These are phyloP conservation scores for Pomacea maculata DNA, from an alignment of 1,140 invertebrate species.

Conservation along the genomic window DNA sequence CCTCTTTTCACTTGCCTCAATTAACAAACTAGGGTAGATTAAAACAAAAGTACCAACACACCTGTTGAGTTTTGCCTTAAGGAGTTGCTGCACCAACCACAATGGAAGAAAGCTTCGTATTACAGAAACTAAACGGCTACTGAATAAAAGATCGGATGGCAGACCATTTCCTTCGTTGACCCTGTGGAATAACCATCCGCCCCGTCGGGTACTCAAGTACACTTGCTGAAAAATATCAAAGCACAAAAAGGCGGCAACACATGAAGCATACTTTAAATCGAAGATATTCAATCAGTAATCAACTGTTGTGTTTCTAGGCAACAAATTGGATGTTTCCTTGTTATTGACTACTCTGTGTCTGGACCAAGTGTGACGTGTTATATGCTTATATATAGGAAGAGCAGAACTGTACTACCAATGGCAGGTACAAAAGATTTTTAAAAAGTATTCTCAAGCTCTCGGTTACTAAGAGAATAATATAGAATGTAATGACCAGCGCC, in stretches of 20 bases:
- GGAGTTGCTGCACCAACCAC: not conserved
- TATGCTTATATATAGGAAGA: no score
- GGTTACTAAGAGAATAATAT: no score
- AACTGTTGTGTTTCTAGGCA: not conserved
- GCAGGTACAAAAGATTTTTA: no score
- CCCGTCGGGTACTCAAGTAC: conserved; percentile 67
- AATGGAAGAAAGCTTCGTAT: not conserved
- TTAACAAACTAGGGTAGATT: no score
- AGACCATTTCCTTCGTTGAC: conserved; percentile 48
- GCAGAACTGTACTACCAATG: no score
- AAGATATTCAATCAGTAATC: not conserved
- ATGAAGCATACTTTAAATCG: not conserved
- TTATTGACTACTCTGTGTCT: no score
- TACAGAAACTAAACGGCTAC: conserved; percentile 16
- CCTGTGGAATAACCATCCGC: conserved; percentile 67
- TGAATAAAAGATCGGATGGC: conserved; percentile 43
- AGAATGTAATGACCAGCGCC: no score
- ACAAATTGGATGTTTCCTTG: not conserved
- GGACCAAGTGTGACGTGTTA: no score
- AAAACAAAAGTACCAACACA: not conserved
- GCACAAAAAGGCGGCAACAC: not conserved
- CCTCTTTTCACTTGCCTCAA: no score
- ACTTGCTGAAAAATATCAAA: conserved; percentile 59
- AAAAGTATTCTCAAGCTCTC: no score
- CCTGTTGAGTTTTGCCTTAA: not conserved